Percentiles rank a stretch among this genome's conserved stretches.
phyloP scores from a whole-genome alignment of 2,797 vertebrate species.

The Phylloscopus collybita region DNA sequence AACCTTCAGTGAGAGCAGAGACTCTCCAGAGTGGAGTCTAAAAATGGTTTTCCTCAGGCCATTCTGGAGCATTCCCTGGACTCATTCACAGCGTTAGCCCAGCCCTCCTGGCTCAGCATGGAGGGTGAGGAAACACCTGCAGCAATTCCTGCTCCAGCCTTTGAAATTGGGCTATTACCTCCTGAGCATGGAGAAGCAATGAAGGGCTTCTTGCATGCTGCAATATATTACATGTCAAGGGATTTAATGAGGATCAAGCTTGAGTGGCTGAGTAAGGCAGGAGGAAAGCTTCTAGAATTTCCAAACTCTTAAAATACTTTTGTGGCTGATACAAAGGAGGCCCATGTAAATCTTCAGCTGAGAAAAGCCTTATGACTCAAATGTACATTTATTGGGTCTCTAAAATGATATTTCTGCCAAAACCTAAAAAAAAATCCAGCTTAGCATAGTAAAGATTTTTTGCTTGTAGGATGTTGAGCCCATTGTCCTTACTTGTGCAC shows the following conservation, averaged over 20 bases:
- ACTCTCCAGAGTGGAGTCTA: background rate
- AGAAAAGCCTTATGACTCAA: conserved; percentile 55
- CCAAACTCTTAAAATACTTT: conserved; percentile 72
- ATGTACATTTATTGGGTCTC: conserved; percentile 55
- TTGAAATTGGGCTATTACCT: conserved; percentile 64
- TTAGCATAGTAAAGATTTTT: conserved; percentile 26
- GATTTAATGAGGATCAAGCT: conserved; percentile 72
- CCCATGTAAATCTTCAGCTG: conserved; percentile 65
- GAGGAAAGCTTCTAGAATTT: conserved; percentile 70
- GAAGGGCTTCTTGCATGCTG: conserved; percentile 57
- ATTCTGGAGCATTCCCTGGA: background rate
- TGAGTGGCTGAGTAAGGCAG: conserved; percentile 64
- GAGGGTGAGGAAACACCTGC: conserved; percentile 51
- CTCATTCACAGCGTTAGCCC: background rate
- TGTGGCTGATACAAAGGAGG: conserved; percentile 61
- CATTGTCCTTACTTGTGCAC: conserved; percentile 28
- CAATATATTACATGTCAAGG: conserved; percentile 67
- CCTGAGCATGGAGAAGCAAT: conserved; percentile 54
- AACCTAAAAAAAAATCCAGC: conserved; percentile 19
- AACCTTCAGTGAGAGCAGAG: background rate
- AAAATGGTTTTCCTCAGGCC: background rate
- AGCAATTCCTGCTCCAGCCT: conserved; percentile 51
- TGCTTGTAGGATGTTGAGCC: conserved; percentile 34
- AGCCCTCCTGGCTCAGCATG: background rate
- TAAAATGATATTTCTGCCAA: conserved; percentile 61